Evolutionary conservation across 1,140 invertebrate species (phyloP), one percentile per base, ranked within the genome.

Genomic region (Adelges cooleyi): DNA sequence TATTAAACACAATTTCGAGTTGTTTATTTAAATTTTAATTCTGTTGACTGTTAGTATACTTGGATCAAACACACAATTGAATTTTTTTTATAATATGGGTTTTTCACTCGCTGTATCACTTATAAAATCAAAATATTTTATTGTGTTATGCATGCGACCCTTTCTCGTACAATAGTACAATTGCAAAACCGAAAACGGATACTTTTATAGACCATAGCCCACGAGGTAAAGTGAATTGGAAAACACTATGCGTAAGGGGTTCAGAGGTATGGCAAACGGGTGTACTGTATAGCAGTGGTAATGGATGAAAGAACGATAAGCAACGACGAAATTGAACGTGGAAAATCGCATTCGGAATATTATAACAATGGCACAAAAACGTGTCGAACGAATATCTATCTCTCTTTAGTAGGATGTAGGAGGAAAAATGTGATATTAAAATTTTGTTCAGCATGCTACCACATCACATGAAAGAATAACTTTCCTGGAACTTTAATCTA

Each of bases 341-440:
- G 25, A 46, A 62, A 62, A 46, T 48, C 18, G 2, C 56, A 46
- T 29, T 62, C n/a, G 23, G 44, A 59, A 62, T 62, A 62, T 20
- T 62, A 62, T 48, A 62, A 62, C 56, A 62, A 62, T 62, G 13
- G 25, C 15, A 18, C 17, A 4, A 1, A 22, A 15, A 62, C 42
- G 25, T 62, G 56, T 62, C 40, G 23, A 59, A 59, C 53, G 22
- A n/a, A 44, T 59, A 17, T 59, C 53, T 59, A 18, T 27, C n/a
- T 15, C 9, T 59, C 44, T n/a, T 27, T 59, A 44, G 44, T 42
- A 17, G 53, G n/a, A 40, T n/a, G n/a, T n/a, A 44, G 18, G 10
- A 13, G 53, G 38, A 27, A 25, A 17, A 5, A 27, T 59, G 22
- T 27, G 38, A 59, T 56, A 56, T 59, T 59, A 59, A 59, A 59